A percentile compares a stretch with the other conserved stretches of the same genome.
phyloP scores from a whole-genome alignment of 2,113 vertebrate genomes.

The Catharus minimus region DNA sequence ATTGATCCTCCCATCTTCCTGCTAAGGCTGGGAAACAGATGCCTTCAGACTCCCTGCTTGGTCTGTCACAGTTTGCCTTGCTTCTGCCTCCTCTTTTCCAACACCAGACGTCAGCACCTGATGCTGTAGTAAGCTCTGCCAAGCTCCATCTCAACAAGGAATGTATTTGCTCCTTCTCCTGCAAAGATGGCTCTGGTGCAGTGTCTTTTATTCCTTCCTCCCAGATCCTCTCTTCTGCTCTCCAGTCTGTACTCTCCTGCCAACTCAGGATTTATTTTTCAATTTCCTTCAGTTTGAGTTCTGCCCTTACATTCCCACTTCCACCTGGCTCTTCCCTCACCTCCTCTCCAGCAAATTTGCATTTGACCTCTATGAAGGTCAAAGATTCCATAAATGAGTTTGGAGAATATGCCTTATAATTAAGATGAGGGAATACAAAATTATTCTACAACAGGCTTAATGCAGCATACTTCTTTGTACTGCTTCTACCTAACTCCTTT shows the following conservation, averaged over 20 bases:
- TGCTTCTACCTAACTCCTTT: not conserved
- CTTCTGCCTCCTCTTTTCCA: constrained; percentile 56
- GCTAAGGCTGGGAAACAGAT: constrained; percentile 35
- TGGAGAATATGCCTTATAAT: not conserved
- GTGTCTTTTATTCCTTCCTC: constrained; percentile 20
- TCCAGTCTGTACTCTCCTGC: not conserved
- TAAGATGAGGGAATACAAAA: not conserved
- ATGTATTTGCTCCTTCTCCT: constrained; percentile 43
- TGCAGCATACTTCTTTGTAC: not conserved
- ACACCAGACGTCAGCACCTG: constrained; percentile 67
- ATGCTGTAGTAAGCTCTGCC: constrained; percentile 50
- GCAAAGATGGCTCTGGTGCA: constrained; percentile 22
- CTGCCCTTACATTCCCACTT: not conserved
- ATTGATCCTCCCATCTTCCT: not conserved
- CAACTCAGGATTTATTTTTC: constrained; percentile 48
- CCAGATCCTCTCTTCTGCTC: not conserved
- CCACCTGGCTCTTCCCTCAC: constrained; percentile 22
- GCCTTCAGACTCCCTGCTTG: constrained; percentile 53
- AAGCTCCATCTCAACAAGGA: constrained; percentile 50
- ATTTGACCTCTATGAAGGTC: constrained; percentile 29
- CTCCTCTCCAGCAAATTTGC: not conserved
- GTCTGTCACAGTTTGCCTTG: constrained; percentile 65
- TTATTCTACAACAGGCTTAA: not conserved
- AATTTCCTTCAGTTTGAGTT: not conserved
- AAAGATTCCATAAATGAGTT: constrained; percentile 29